Base-by-base conservation (phyloP, 2,113 vertebrate genomes). In the Pterocles orientalis region DNA sequence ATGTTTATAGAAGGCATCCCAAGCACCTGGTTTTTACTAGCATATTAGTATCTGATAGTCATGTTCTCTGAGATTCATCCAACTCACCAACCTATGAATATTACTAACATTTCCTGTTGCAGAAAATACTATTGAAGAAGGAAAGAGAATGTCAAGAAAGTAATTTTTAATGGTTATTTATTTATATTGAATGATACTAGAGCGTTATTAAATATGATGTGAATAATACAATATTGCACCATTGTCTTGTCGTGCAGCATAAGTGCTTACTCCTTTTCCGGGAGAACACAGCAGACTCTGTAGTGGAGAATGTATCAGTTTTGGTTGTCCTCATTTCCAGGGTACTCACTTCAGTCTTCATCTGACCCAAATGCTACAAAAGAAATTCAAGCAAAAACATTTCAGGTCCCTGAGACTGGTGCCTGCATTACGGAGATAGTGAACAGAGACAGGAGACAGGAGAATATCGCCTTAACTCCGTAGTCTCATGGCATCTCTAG, bases 141-240 rank as follows among this genome's bases (percentile, higher is more conserved):
- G 65, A 88, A 86, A 69, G 33, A 92, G 88, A 97, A 93, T 87
- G 95, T 94, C 21, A 17, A 91, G 83, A 83, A 97, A 97, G 86
- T 92, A 84, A 73, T 96, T 97, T 97, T 96, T 97, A 93, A 97
- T 94, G 95, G 88, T 77, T 94, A 94, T 92, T 97, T 97, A 96
- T 97, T 97, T 97, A 93, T 97, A 95, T 85, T 95, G 93, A 95
- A 90, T 91, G 91, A 82, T 95, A 94, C 87, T 94, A 91, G 47
- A 88, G 72, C 62, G 26, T 94, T 96, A 97, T 97, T 97, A 97
- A 97, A 97, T 89, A 93, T 88, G 10, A 92, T 94, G 96, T 96
- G 95, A 97, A 96, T 90, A 69, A 81, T 92, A 92, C 10, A 4
- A 80, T 81, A 43, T 58, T 88, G 90, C 51, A 83, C 34, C 17